phyloP scores from a whole-genome alignment of 2,113 vertebrate species.

The Pelmatolapia mariae region DNA sequence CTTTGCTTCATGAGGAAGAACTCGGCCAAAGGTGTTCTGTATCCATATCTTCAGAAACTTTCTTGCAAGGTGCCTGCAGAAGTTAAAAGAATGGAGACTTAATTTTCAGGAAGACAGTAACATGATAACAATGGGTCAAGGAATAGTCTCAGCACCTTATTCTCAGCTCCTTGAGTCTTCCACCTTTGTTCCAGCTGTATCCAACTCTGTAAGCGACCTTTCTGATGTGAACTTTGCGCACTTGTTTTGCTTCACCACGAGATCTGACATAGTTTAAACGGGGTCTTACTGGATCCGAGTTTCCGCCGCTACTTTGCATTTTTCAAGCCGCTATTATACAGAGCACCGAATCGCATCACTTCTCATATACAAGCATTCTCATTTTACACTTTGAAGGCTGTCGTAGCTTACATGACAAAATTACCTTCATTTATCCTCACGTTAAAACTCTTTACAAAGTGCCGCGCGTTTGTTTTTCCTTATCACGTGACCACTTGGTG shows the following conservation, averaged over 20 bases:
- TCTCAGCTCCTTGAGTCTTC: constrained; percentile 74
- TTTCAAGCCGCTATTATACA: not conserved
- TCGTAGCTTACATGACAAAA: not conserved
- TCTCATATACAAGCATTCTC: not conserved
- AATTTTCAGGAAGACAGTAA: not conserved
- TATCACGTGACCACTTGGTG: not conserved
- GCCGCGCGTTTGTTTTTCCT: constrained; percentile 39
- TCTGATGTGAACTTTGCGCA: not conserved
- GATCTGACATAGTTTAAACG: not conserved
- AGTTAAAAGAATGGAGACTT: not conserved
- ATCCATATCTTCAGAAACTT: constrained; percentile 90
- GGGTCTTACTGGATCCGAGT: not conserved
- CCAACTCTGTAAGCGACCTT: constrained; percentile 35
- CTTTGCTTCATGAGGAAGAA: constrained; percentile 82
- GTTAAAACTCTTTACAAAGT: not conserved
- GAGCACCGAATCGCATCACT: not conserved
- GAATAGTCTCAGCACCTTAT: constrained; percentile 64
- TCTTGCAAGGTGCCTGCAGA: constrained; percentile 77
- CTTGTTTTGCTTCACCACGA: not conserved
- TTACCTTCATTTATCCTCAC: accelerated
- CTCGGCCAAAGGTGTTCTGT: constrained; percentile 79
- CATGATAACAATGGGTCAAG: not conserved
- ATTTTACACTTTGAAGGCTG: not conserved
- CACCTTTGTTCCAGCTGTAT: constrained; percentile 66
- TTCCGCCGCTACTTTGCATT: constrained; percentile 21